Conservation (phyloP, 2,888 invertebrate species). For the Hypolimnas misippus region DNA sequence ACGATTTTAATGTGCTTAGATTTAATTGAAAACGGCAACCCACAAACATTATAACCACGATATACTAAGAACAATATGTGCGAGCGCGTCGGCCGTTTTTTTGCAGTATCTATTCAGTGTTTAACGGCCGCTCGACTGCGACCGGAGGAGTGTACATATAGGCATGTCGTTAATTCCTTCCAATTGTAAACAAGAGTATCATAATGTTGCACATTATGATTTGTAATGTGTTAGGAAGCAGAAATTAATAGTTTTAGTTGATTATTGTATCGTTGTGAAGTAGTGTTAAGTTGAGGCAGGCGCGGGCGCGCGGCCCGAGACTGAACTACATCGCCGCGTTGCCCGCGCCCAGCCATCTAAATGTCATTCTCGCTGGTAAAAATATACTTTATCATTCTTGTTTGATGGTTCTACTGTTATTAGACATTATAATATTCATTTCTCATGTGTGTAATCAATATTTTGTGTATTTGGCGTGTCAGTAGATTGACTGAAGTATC, state of each 20-base stretch:
- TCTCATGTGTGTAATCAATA: constrained; percentile 75
- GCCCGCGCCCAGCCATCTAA: constrained; percentile 65
- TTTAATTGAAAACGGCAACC: constrained; percentile 7
- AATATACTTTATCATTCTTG: constrained; percentile 70
- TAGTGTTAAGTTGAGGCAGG: constrained; percentile 76
- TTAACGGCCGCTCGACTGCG: constrained; percentile 35
- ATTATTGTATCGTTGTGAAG: constrained; percentile 81
- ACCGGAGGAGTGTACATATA: constrained; percentile 70
- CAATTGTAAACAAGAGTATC: constrained; percentile 69
- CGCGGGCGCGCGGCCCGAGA: constrained; percentile 73
- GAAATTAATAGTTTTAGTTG: constrained; percentile 78
- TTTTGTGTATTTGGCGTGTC: constrained; percentile 73
- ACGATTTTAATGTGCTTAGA: neutral
- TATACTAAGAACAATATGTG: constrained; percentile 19
- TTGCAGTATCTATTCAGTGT: constrained; percentile 31
- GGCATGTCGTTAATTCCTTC: constrained; percentile 78
- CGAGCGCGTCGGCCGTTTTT: constrained; percentile 35
- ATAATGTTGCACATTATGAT: constrained; percentile 58
- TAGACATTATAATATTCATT: constrained; percentile 66
- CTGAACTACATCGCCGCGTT: constrained; percentile 72
- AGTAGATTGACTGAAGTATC: constrained; percentile 60
- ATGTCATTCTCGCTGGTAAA: constrained; percentile 69
- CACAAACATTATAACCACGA: constrained; percentile 8
- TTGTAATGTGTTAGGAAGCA: constrained; percentile 72
- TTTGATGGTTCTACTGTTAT: constrained; percentile 76